Percentiles rank a stretch among this genome's conserved stretches.
phyloP scores from a whole-genome alignment of 2,113 vertebrate species.

The Danionella cerebrum region DNA sequence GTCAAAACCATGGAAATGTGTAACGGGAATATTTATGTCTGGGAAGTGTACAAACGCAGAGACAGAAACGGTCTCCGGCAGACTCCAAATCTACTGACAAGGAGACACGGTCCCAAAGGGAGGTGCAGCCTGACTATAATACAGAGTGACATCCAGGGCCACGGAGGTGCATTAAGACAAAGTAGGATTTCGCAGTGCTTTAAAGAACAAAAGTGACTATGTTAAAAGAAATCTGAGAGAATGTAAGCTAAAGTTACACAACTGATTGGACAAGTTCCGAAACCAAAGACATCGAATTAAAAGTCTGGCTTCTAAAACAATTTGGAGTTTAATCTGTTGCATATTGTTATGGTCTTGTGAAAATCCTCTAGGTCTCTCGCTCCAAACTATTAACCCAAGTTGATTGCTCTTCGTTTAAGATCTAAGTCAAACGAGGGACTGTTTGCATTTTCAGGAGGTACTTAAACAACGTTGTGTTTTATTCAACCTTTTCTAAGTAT shows the following conservation, averaged over 20 bases:
- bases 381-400: no score
- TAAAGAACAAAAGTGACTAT: background rate
- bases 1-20: background rate
- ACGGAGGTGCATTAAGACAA: slow-evolving; percentile 24
- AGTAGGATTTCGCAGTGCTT: background rate
- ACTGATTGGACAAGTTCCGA: background rate
- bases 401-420: no score
- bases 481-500: no score
- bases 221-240: no score
- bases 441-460: no score
- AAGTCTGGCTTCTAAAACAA: no score
- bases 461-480: no score
- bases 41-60: background rate
- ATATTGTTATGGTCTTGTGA: no score
- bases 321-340: no score
- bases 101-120: slow-evolving; percentile 1
- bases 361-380: no score
- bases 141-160: slow-evolving; percentile 11
- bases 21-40: background rate
- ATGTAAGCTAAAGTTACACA: background rate
- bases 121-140: slow-evolving; percentile 4
- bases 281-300: no score
- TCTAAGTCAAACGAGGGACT: no score
- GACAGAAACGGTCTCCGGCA: background rate
- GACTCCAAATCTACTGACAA: slow-evolving; percentile 7